These are phyloP conservation scores for Incurvaria masculella DNA, from an alignment of 2,888 invertebrate genomes.

Conservation along the genomic window DNA sequence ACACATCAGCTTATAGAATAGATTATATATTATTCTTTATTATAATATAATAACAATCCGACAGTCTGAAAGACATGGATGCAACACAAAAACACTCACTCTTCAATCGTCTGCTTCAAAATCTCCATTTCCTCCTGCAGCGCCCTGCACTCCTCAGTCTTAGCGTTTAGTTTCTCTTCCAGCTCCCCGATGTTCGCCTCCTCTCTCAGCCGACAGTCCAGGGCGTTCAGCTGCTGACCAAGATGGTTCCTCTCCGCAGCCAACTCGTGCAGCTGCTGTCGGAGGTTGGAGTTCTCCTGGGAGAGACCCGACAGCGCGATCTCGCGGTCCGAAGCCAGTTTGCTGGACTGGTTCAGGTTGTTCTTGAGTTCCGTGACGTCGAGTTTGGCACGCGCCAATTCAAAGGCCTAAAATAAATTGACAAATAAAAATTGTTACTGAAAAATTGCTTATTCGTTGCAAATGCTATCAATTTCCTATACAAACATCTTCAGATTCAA, in stretches of 20 bases:
- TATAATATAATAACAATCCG: too few relatives aligned
- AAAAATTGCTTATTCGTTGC: too few relatives aligned
- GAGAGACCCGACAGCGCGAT: constrained; percentile 27
- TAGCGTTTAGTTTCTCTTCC: constrained; percentile 36
- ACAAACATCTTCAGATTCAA: too few relatives aligned
- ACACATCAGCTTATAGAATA: too few relatives aligned
- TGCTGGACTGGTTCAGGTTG: constrained; percentile 50
- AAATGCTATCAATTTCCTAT: too few relatives aligned
- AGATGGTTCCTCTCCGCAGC: constrained; percentile 26
- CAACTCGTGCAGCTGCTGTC: constrained; percentile 23
- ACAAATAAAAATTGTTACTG: too few relatives aligned
- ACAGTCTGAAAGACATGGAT: too few relatives aligned
- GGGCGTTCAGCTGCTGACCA: constrained; percentile 24
- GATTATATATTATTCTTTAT: too few relatives aligned
- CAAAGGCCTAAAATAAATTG: constrained; percentile 38
- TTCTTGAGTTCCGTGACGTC: constrained; percentile 44
- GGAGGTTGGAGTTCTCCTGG: constrained; percentile 24
- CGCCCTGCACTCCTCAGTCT: constrained; percentile 42
- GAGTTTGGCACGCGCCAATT: constrained; percentile 46
- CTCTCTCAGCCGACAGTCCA: constrained; percentile 34
- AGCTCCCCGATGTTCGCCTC: constrained; percentile 43
- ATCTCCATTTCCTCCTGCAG: constrained; percentile 46
- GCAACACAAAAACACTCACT: too few relatives aligned
- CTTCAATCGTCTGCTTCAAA: constrained; percentile 42
- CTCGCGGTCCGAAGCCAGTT: constrained; percentile 31